Evolutionary conservation across 92 coral and sea anemone genomes (phyloP).

Genomic region (Epizoanthus illoricatus): DNA sequence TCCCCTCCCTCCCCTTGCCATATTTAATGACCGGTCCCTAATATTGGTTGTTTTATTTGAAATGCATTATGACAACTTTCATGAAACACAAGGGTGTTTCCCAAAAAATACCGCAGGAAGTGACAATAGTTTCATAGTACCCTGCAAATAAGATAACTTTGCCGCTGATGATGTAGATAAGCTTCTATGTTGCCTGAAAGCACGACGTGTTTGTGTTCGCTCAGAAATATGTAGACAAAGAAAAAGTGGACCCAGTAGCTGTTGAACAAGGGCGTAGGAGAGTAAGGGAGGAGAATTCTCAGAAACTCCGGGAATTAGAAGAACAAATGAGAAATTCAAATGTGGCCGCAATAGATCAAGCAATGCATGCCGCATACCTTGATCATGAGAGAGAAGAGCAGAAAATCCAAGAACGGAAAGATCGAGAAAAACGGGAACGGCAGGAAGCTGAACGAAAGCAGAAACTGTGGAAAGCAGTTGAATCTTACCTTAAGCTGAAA

Average conservation of each 20-base stretch:
- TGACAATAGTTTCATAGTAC: too few species aligned
- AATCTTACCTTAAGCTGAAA: constrained; percentile 38
- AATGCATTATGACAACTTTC: too few species aligned
- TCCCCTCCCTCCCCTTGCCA: too few species aligned
- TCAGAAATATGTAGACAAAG: constrained; percentile 57
- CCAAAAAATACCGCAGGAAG: too few species aligned
- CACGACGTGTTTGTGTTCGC: not conserved
- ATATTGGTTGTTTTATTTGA: too few species aligned
- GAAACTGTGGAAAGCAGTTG: not conserved
- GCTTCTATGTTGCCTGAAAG: not conserved
- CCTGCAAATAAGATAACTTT: too few species aligned
- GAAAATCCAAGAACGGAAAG: constrained; percentile 31
- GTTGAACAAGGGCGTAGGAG: constrained; percentile 39
- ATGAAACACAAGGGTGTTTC: too few species aligned
- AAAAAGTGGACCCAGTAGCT: constrained; percentile 60
- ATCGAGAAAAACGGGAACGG: constrained; percentile 18
- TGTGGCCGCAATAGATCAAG: not conserved
- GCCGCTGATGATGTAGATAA: too few species aligned
- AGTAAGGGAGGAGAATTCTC: constrained; percentile 59
- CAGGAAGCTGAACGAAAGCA: constrained; percentile 49
- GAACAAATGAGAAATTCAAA: constrained; percentile 23
- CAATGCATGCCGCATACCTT: constrained; percentile 10
- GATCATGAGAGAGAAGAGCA: constrained; percentile 29
- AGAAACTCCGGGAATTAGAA: constrained; percentile 41
- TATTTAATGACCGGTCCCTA: too few species aligned